Conservation (phyloP, 2,113 vertebrate species). For the Raphicerus campestris region DNA sequence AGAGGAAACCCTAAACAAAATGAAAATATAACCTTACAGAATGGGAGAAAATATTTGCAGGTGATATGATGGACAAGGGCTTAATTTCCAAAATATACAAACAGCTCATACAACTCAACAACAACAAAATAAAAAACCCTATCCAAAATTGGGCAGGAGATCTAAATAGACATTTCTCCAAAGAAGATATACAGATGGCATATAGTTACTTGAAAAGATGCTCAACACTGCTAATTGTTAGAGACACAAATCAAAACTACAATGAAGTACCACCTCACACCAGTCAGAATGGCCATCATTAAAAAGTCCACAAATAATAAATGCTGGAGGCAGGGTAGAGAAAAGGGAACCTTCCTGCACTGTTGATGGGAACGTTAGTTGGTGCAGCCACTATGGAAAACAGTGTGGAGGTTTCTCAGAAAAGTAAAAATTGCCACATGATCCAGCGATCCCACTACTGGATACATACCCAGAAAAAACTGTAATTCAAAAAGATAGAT, state of each 20-base stretch:
- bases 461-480: background rate
- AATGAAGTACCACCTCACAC: background rate
- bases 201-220: background rate
- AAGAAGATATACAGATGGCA: background rate
- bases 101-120: background rate
- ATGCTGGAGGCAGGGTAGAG: background rate
- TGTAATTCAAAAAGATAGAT: background rate
- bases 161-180: background rate
- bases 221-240: background rate
- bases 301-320: background rate
- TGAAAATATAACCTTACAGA: background rate
- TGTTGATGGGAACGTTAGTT: background rate
- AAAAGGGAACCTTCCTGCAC: background rate
- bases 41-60: background rate
- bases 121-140: background rate
- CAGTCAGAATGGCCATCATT: background rate
- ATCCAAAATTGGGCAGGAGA: background rate
- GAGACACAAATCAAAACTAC: background rate
- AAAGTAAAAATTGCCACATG: background rate
- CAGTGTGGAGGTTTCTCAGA: background rate
- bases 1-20: background rate
- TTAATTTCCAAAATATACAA: background rate
- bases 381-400: background rate
- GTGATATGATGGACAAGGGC: background rate
- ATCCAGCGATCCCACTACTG: background rate